These are phyloP conservation scores for Mustela nigripes DNA, from an alignment of 2,113 vertebrate species.

Conservation along the genomic window DNA sequence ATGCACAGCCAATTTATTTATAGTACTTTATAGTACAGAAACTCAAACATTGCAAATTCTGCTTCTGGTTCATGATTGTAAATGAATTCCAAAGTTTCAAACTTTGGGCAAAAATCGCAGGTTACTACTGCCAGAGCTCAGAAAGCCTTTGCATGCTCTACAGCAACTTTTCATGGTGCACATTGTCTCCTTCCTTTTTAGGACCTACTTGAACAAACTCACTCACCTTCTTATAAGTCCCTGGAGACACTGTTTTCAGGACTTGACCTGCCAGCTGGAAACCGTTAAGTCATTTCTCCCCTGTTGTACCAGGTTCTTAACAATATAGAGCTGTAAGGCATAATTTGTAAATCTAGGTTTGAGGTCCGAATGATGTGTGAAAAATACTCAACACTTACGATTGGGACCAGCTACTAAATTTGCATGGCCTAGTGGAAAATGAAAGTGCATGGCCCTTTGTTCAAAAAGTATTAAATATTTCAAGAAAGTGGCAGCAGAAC, in stretches of 20 bases:
- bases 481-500: too few species aligned
- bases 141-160: not conserved
- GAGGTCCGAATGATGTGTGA: not conserved
- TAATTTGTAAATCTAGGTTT: not conserved
- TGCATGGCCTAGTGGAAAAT: not conserved
- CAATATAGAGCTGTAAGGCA: not conserved
- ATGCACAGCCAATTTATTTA: not conserved
- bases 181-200: not conserved
- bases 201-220: not conserved
- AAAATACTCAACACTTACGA: not conserved
- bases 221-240: not conserved
- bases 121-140: not conserved
- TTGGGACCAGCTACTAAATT: not conserved
- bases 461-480: not conserved
- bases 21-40: not conserved
- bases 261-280: not conserved
- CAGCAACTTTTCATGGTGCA: rapidly evolving
- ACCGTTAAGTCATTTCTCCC: not conserved
- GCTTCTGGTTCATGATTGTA: not conserved
- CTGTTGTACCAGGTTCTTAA: not conserved
- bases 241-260: not conserved
- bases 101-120: not conserved
- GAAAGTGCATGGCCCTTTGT: not conserved
- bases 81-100: slow-evolving; percentile 44
- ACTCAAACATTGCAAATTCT: slow-evolving; percentile 9